Evolutionary conservation across 1,140 invertebrate species (phyloP).

Genomic region (Thalassaphorura encarpata): DNA sequence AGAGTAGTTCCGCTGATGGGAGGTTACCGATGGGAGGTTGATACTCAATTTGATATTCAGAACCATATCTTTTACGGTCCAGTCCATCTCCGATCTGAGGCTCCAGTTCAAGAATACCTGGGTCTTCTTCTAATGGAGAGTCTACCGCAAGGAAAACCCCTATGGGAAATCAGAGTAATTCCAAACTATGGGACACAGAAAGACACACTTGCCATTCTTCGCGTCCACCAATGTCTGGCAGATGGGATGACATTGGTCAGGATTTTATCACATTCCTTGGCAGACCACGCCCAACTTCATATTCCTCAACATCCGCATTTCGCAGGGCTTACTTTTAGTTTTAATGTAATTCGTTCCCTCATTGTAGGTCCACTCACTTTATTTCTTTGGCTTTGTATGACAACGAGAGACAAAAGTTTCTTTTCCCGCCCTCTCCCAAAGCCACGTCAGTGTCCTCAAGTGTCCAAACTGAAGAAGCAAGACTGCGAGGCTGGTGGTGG

Average conservation of each 20-base stretch:
- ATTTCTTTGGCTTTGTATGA: constrained; percentile 40
- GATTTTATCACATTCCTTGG: constrained; percentile 43
- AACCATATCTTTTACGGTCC: constrained; percentile 45
- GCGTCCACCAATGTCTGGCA: constrained; percentile 48
- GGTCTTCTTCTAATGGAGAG: constrained; percentile 39
- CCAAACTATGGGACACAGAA: constrained; percentile 38
- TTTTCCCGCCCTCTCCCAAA: constrained; percentile 28
- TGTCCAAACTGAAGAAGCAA: constrained; percentile 5
- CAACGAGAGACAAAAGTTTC: constrained; percentile 27
- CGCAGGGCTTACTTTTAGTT: constrained; percentile 39
- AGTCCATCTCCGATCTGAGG: constrained; percentile 31
- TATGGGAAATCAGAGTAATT: constrained; percentile 49
- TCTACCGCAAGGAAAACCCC: constrained; percentile 40
- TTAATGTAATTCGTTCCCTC: constrained; percentile 42
- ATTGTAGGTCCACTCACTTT: constrained; percentile 46
- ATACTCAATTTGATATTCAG: constrained; percentile 43
- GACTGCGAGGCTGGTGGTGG: not conserved
- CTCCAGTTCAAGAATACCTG: constrained; percentile 41
- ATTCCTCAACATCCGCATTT: constrained; percentile 40
- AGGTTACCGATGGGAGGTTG: constrained; percentile 45
- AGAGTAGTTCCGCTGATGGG: constrained; percentile 38
- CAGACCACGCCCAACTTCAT: constrained; percentile 40
- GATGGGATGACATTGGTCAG: constrained; percentile 47
- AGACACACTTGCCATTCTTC: constrained; percentile 44
- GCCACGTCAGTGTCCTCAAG: not conserved